phyloP scores from a whole-genome alignment of 2,113 vertebrate species.

The Leucosticte australis region DNA sequence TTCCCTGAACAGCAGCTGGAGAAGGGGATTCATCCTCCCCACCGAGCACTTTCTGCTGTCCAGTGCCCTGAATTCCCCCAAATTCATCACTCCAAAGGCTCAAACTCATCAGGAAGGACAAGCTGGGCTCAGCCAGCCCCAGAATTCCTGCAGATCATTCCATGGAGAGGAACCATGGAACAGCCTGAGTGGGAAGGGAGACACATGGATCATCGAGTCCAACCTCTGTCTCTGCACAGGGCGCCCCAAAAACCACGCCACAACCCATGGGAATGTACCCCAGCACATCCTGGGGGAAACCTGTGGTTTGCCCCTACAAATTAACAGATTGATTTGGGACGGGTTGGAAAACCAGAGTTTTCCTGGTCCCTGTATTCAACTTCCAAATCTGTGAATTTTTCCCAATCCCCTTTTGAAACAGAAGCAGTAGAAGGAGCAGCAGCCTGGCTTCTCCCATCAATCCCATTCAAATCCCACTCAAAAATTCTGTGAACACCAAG shows the following conservation, averaged over 20 bases:
- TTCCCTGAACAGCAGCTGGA: neutral
- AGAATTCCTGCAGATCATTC: neutral
- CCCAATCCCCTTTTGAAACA: neutral
- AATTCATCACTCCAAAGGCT: neutral
- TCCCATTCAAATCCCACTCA: neutral
- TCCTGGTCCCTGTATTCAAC: neutral
- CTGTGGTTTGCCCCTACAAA: neutral
- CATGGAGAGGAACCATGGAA: no score
- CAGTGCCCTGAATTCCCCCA: neutral
- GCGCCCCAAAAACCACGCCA: neutral
- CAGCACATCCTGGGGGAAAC: neutral
- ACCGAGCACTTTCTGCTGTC: neutral
- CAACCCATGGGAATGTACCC: neutral
- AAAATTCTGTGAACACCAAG: accelerated
- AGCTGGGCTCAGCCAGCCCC: neutral
- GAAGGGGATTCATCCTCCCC: neutral
- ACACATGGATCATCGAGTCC: neutral
- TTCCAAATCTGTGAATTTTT: accelerated
- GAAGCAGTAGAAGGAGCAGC: neutral
- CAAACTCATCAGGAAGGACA: accelerated
- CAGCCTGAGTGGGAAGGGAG: neutral
- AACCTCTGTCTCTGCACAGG: neutral
- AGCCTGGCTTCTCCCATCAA: neutral
- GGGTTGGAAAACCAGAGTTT: neutral
- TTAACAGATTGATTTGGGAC: neutral